phyloP scores from a whole-genome alignment of 2,888 invertebrate genomes.

The Epistrophe grossulariae region DNA sequence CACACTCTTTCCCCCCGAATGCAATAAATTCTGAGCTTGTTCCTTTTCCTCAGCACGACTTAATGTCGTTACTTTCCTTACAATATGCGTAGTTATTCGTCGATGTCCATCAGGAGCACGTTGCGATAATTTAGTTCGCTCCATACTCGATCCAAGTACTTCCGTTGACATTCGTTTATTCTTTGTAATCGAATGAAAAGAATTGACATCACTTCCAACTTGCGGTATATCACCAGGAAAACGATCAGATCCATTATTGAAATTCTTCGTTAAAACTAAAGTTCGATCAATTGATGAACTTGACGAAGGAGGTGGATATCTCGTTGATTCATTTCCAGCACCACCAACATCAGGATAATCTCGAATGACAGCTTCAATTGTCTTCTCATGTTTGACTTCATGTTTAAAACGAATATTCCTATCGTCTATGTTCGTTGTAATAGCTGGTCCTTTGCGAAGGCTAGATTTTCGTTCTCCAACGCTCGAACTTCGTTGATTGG shows the following conservation, averaged over 20 bases:
- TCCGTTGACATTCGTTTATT: constrained; percentile 93
- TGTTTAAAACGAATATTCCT: constrained; percentile 83
- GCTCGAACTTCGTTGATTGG: constrained; percentile 46
- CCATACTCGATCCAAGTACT: constrained; percentile 92
- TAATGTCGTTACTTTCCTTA: constrained; percentile 94
- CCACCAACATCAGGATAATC: constrained; percentile 81
- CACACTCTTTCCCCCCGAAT: constrained; percentile 85
- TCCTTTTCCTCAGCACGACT: constrained; percentile 92
- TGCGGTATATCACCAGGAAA: constrained; percentile 25
- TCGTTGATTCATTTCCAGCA: constrained; percentile 73
- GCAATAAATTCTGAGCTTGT: constrained; percentile 87
- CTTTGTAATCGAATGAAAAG: constrained; percentile 91
- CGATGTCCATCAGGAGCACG: constrained; percentile 91
- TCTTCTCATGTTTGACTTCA: constrained; percentile 85
- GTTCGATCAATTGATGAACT: constrained; percentile 83
- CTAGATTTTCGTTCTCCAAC: constrained; percentile 42
- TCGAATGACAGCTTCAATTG: constrained; percentile 85
- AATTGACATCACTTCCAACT: constrained; percentile 79
- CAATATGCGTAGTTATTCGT: constrained; percentile 93
- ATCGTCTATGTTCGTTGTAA: constrained; percentile 86
- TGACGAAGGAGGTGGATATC: constrained; percentile 76
- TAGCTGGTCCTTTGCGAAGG: constrained; percentile 85
- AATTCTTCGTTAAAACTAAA: constrained; percentile 32
- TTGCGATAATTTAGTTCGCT: constrained; percentile 92
- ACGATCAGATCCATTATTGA: constrained; percentile 30